Evolutionary conservation across 1,140 invertebrate genomes (phyloP).

Genomic region (Galendromus occidentalis): DNA sequence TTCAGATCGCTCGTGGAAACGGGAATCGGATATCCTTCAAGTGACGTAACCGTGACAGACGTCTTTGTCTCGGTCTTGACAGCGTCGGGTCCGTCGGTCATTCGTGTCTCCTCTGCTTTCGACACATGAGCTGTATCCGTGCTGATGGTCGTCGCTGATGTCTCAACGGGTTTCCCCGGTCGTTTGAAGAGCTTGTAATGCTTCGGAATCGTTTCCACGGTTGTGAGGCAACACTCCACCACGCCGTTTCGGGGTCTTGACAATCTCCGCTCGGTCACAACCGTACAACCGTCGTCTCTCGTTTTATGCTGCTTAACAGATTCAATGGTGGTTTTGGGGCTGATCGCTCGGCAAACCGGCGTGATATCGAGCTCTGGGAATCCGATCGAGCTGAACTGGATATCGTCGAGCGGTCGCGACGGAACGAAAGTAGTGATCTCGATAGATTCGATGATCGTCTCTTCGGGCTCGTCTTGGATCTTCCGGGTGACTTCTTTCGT

Average conservation of each 20-base stretch:
- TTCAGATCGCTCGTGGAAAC: background rate
- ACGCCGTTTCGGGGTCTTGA: background rate
- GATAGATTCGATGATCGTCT: background rate
- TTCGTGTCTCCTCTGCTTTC: background rate
- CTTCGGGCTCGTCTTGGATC: background rate
- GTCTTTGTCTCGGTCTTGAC: background rate
- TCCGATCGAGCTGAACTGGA: background rate
- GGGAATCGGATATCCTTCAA: background rate
- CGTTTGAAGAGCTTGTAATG: background rate
- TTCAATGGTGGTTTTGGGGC: background rate
- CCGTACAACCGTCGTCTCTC: background rate
- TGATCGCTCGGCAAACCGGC: background rate
- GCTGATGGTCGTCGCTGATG: background rate
- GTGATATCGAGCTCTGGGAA: background rate
- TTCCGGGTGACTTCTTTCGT: background rate
- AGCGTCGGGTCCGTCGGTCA: background rate
- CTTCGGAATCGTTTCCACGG: background rate
- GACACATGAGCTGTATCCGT: background rate
- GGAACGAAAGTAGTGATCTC: background rate
- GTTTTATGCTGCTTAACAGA: background rate
- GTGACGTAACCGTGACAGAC: background rate
- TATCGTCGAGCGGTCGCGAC: background rate
- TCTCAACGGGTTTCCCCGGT: background rate
- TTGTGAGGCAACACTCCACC: background rate
- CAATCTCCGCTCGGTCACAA: background rate